Base-by-base conservation (phyloP, 2,113 vertebrate genomes). In the Atherinomorus stipes region DNA sequence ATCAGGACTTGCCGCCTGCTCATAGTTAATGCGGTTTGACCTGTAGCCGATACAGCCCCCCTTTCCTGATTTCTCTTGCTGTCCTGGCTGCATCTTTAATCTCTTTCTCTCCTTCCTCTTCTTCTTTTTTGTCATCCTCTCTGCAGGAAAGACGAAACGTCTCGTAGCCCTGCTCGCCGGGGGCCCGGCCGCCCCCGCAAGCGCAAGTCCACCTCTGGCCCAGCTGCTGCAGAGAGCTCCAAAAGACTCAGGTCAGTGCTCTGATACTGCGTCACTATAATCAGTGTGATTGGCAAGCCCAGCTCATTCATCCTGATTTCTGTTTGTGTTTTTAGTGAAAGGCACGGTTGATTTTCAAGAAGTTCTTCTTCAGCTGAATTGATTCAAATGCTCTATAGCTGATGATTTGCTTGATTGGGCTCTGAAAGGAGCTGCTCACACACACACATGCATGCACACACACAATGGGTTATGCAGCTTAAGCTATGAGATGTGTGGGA, bases 141-240 rank as follows among this genome's bases (percentile, higher is more conserved):
- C 74, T 68, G 60, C 90, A 99, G 97, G 92, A 96, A 95, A 80
- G 97, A 98, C 0, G 97, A 99, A 85, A 95, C 94, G 72, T 96
- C 95, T 1, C 93, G 96, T 26, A 98, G 97, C 88, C 97, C 98
- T 0, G 97, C 96, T 0, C 95, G 97, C 52, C 90, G 98, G 0
- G 96, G 98, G n/a, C 97, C 97, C 0, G 98, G 98, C 7, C 94
- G 98, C 76, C 97, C 98, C 0, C 93, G 97, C 85, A 99, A 99
- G 80, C 93, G 97, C 81, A 98, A 95, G 73, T 96, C 64, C 56
- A 92, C 67, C 89, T 93, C 85, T 74, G 93, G 60, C 85, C 81
- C 89, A 80, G 84, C 81, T 78, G 87, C 74, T 64, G 90, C 90
- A 66, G 92, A 25, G 91, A 94, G 25, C 78, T 90, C 93, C 92